phyloP scores from a whole-genome alignment of 2,113 vertebrate species.

The Sula dactylatra region DNA sequence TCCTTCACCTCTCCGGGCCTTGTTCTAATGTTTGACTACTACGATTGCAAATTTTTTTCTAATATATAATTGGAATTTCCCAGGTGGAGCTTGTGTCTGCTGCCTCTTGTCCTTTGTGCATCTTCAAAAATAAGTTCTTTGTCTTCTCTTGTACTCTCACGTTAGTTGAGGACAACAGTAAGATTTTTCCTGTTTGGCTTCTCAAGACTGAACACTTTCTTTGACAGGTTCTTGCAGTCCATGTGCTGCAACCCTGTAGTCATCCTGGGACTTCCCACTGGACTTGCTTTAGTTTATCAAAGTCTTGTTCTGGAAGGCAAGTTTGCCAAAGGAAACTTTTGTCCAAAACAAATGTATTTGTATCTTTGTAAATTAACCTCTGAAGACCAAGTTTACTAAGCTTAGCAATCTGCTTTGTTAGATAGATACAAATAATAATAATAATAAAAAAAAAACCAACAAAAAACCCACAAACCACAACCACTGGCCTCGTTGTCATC shows the following conservation, averaged over 20 bases:
- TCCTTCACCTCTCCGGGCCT: background rate
- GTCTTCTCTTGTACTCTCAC: background rate
- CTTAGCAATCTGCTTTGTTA: background rate
- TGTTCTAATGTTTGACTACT: background rate
- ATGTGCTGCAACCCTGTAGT: rapidly evolving
- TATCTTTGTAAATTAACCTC: background rate
- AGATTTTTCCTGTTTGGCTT: background rate
- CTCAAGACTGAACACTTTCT: background rate
- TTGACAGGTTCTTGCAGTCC: background rate
- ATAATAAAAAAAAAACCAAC: background rate
- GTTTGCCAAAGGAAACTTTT: background rate
- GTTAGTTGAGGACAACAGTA: background rate
- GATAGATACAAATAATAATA: background rate
- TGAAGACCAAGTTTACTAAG: background rate
- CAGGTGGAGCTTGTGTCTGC: background rate
- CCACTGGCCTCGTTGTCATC: background rate
- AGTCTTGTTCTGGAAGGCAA: background rate
- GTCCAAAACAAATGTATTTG: background rate
- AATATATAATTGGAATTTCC: background rate
- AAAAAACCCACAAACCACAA: background rate
- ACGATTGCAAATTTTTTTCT: background rate
- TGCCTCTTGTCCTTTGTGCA: background rate
- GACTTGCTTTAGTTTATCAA: background rate
- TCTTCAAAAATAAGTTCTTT: background rate
- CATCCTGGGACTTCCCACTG: background rate